Percentiles rank a stretch among this genome's conserved stretches.
phyloP scores from a whole-genome alignment of 2,797 vertebrate species.

The Manis javanica region DNA sequence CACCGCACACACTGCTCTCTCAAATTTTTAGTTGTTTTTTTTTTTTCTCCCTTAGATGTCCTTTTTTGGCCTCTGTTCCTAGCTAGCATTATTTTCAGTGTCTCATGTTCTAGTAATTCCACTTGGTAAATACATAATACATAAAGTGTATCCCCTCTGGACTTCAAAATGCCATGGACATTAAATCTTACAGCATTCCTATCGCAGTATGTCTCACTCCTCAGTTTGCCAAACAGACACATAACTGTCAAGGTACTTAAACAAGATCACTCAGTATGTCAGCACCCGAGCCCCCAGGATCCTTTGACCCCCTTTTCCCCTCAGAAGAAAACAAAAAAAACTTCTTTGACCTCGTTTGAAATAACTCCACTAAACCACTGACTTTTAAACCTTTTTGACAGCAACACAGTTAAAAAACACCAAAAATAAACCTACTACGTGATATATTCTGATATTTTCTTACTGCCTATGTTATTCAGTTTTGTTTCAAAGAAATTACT shows the following conservation, averaged over 20 bases:
- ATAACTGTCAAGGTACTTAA: conserved; percentile 9
- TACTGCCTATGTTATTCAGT: not conserved
- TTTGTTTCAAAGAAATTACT: conserved; percentile 44
- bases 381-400: conserved; percentile 47
- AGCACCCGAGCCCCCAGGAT: not conserved
- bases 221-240: conserved; percentile 40
- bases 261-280: not conserved
- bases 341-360: conserved; percentile 28
- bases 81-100: conserved; percentile 57
- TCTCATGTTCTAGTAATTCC: not conserved
- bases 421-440: conserved; percentile 24
- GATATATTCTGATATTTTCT: conserved; percentile 21
- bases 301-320: not conserved
- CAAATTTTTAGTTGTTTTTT: not conserved
- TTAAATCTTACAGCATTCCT: not conserved
- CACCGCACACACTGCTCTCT: not conserved
- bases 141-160: not conserved
- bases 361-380: conserved; percentile 6
- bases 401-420: conserved; percentile 45
- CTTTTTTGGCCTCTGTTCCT: conserved; percentile 53
- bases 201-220: not conserved
- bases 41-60: not conserved
- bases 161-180: not conserved
- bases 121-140: conserved; percentile 14
- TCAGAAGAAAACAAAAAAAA: not conserved